Evolutionary conservation across 2,888 invertebrate genomes (phyloP), one percentile per base, ranked within the genome.

Genomic region (Parthenolecanium corni): DNA sequence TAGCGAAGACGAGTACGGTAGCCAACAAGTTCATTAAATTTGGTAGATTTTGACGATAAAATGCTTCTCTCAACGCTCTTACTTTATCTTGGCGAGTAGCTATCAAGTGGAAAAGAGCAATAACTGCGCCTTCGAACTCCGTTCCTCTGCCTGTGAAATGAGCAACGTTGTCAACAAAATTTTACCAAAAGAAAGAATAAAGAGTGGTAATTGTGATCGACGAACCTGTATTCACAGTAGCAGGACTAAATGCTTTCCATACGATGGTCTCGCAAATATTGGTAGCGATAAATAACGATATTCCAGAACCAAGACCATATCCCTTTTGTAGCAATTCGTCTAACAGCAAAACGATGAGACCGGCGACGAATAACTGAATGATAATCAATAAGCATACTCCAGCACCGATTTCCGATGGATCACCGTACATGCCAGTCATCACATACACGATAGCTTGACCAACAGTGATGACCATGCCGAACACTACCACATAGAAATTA

Each of bases 181-280:
- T 31, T 31, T 31, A 31, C 9, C 31, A 31, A n/a, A n/a, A n/a
- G n/a, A n/a, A n/a, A n/a, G n/a, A n/a, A n/a, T n/a, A n/a, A n/a
- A n/a, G n/a, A n/a, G n/a, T n/a, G n/a, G n/a, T n/a, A n/a, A n/a
- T n/a, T n/a, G n/a, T n/a, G n/a, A 2, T 16, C 3, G 20, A 51
- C 76, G 76, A 73, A 79, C 89, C 89, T 70, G 89, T 96, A 75
- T 97, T 98, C 66, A 98, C 96, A 54, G 98, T 98, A 52, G 97
- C 92, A 42, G 97, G 97, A 62, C 94, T 94, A 81, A 98, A 97
- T 0, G 98, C 97, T 77, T 98, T 98, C 98, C 98, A 98, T 23
- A 98, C 97, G 70, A 98, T 99, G 0, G 98, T 98, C 77, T 98
- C 98, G 74, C 98, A 98, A 74, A 99, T 98, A 75, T 98, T 98